These are phyloP conservation scores for Lepilemur septentrionalis DNA, from an alignment of 2,797 vertebrate species.

Conservation along the genomic window DNA sequence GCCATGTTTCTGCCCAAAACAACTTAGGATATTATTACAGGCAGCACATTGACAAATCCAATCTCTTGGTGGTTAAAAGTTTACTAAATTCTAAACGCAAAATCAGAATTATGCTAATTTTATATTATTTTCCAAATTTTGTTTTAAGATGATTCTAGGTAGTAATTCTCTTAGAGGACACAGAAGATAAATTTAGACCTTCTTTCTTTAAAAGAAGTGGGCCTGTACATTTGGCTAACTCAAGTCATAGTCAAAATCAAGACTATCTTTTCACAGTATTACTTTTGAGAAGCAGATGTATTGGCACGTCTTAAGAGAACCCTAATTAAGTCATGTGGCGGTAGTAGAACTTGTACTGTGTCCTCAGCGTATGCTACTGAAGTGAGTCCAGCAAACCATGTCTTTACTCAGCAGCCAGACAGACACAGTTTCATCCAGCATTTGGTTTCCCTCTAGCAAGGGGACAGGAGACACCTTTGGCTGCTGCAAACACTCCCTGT, in stretches of 20 bases:
- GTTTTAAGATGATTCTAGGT: background rate
- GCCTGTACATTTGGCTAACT: background rate
- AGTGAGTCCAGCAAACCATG: background rate
- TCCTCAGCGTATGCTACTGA: background rate
- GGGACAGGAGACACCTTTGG: background rate
- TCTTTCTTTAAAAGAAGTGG: background rate
- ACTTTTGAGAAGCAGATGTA: background rate
- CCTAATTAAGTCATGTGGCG: background rate
- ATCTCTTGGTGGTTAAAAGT: background rate
- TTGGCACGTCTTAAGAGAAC: background rate
- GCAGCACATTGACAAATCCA: background rate
- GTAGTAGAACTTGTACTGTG: background rate
- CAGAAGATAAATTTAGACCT: background rate
- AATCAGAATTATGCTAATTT: background rate
- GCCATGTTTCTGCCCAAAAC: background rate
- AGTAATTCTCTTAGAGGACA: background rate
- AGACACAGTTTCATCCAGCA: too few species aligned
- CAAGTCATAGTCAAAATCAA: background rate
- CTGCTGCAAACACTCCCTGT: too few species aligned
- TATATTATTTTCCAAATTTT: background rate
- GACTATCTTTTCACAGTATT: background rate
- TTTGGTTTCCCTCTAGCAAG: too few species aligned
- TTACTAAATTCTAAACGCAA: background rate
- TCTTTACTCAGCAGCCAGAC: background rate
- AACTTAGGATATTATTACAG: background rate